Base-by-base conservation (phyloP, 2,888 invertebrate genomes). In the Cylloceria caligata region DNA sequence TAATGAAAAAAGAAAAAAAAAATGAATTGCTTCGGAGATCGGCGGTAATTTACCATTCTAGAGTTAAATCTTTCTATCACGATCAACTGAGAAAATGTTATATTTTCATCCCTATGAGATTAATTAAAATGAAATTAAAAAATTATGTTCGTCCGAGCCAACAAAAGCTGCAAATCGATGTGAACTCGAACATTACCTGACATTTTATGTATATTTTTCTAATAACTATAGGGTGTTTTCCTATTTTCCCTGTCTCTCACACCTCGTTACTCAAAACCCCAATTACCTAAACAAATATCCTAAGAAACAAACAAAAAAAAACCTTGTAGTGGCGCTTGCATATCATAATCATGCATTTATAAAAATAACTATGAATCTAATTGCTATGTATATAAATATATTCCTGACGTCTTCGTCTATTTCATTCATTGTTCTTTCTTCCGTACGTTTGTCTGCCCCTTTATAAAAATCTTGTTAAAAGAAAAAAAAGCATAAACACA, bases 401-500 rank as follows among this genome's bases (percentile, higher is more conserved):
- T 49, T 60, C 67, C 47, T 72, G 39, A 67, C 78, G 65, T 82
- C 60, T 78, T 42, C 65, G 69, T 71, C 69, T 82, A n/a, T 71
- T 76, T 65, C 72, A 21, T 64, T 78, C 65, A 16, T 16, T 55
- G 77, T 72, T 81, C 45, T 73, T 73, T 30, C 68, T 68, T 52
- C 24, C 62, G 80, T 79, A 69, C 62, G 74, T 79, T 81, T 84
- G 65, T 82, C 68, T 85, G 75, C 83, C 85, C 87, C 42, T 71
- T 83, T 85, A 84, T 85, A 86, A 42, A 62, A 65, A 67, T 42
- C 36, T 47, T 69, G 68, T 73, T 34, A 39, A 21, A 62, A 47
- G n/a, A n/a, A 24, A 67, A 64, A 69, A 30, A 49, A 7, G 16
- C 72, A 34, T 42, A 62, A 64, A 62, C 36, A 19, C 3, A 11